Base-by-base conservation (phyloP, 2,113 vertebrate genomes). In the Corythornis cristatus region DNA sequence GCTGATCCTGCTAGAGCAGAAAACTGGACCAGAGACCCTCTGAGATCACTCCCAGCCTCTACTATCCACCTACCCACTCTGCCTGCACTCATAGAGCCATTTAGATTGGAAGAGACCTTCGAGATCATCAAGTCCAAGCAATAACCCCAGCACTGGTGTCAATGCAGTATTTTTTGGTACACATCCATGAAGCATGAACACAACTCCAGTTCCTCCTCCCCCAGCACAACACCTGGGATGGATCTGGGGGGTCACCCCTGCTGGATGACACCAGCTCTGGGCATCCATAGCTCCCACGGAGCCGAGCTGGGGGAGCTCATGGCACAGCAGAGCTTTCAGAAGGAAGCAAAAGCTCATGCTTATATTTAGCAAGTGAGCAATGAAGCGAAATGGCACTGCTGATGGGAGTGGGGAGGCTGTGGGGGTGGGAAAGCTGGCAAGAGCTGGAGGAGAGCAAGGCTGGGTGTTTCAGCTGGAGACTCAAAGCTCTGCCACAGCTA, bases 331-430 rank as follows among this genome's bases (percentile, higher is more conserved):
- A 84, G 57, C 75, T 95, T 64, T 78, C 73, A 88, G 72, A 67
- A 93, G 46, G 82, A 91, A 85, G 33, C 89, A 93, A 83, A 86
- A 85, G n/a, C 90, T 86, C 79, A 90, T 57, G 53, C 42, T 89
- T 96, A 95, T 94, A 94, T 96, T 93, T 96, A 96, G 93, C 51
- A 80, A 96, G 64, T 90, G 82, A 96, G 95, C 93, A 95, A 89
- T 85, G 72, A 95, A 91, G 75, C 45, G 7, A 94, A 96, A 91
- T 94, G 88, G 92, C 94, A 94, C 42, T 56, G 81, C 91, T 96
- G 95, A 93, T 29, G 12, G 83, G 82, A 78, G 57, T 88, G 90
- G 89, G 73, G 75, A 95, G 79, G 87, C 85, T 95, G 88, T 85
- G 94, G 93, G 72, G 61, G 93, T 77, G 92, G 85, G 83, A 93